These are phyloP conservation scores for Epicauta chinensis DNA, from an alignment of 1,140 invertebrate species.

Conservation along the genomic window DNA sequence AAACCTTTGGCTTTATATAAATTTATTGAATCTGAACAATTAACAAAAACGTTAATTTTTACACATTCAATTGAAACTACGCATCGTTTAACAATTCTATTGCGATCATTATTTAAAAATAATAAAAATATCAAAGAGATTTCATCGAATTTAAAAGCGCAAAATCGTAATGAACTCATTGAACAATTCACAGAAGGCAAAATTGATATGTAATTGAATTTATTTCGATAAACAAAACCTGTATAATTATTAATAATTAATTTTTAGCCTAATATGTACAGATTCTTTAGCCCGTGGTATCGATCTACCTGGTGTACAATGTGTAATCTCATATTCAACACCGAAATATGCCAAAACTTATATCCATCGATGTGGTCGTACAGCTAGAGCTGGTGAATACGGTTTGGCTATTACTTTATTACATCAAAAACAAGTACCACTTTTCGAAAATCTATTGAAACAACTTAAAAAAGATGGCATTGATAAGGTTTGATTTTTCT, in stretches of 20 bases:
- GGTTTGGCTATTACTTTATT: constrained; percentile 81
- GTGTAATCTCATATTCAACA: constrained; percentile 88
- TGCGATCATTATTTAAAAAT: constrained; percentile 38
- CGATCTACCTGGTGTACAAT: constrained; percentile 81
- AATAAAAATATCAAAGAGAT: constrained; percentile 59
- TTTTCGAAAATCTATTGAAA: constrained; percentile 36
- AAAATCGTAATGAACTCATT: constrained; percentile 60
- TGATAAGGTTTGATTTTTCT: no score
- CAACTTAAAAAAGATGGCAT: constrained; percentile 31
- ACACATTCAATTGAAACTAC: constrained; percentile 74
- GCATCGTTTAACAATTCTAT: constrained; percentile 52
- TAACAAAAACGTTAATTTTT: constrained; percentile 79
- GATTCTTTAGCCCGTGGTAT: constrained; percentile 92
- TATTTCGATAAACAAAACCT: no score
- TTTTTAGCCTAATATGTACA: constrained; percentile 75
- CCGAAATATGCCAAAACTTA: constrained; percentile 85
- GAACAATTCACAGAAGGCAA: constrained; percentile 64
- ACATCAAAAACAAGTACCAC: constrained; percentile 51
- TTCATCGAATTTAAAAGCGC: constrained; percentile 56
- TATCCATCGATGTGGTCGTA: constrained; percentile 88
- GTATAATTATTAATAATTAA: constrained; percentile 9
- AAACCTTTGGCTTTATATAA: constrained; percentile 81
- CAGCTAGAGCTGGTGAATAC: constrained; percentile 77
- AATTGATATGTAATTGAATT: constrained; percentile 70
- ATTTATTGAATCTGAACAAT: constrained; percentile 59